Evolutionary conservation across 2,797 vertebrate species (phyloP).

Genomic region (Silurus aristotelis): DNA sequence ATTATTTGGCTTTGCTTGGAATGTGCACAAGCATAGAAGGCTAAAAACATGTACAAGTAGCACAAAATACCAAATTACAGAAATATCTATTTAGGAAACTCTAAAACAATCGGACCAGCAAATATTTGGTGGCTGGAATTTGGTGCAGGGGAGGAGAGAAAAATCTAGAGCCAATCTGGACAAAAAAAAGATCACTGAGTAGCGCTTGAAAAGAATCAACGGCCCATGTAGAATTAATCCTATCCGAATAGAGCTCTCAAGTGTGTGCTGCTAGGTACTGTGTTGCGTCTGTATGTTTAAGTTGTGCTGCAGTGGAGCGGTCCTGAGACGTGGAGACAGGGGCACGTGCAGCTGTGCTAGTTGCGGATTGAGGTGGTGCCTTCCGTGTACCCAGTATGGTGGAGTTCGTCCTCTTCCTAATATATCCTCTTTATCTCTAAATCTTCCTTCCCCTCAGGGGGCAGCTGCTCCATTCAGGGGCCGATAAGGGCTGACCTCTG

Average conservation of each 20-base stretch:
- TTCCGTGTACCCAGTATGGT: constrained; percentile 62
- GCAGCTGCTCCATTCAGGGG: constrained; percentile 64
- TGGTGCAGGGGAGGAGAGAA: neutral
- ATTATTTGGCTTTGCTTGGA: neutral
- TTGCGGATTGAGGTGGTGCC: constrained; percentile 63
- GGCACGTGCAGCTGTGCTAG: constrained; percentile 54
- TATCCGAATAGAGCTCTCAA: constrained; percentile 30
- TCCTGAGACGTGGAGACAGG: constrained; percentile 77
- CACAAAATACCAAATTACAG: neutral
- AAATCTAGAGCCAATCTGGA: neutral
- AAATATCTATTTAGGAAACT: neutral
- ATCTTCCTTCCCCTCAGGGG: constrained; percentile 68
- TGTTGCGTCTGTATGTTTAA: constrained; percentile 24
- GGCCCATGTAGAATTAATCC: constrained; percentile 11
- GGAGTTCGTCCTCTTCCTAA: constrained; percentile 53
- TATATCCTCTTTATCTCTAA: constrained; percentile 52
- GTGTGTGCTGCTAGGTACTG: constrained; percentile 29
- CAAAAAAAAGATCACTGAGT: neutral
- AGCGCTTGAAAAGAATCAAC: constrained; percentile 13
- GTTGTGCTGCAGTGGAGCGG: constrained; percentile 74
- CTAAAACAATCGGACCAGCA: neutral
- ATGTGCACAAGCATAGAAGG: neutral
- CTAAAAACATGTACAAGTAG: neutral
- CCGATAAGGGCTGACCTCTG: constrained; percentile 73
- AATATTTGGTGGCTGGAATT: neutral